These are phyloP conservation scores for Leptinotarsa undecemlineata DNA, from an alignment of 1,140 invertebrate genomes.

Conservation along the genomic window DNA sequence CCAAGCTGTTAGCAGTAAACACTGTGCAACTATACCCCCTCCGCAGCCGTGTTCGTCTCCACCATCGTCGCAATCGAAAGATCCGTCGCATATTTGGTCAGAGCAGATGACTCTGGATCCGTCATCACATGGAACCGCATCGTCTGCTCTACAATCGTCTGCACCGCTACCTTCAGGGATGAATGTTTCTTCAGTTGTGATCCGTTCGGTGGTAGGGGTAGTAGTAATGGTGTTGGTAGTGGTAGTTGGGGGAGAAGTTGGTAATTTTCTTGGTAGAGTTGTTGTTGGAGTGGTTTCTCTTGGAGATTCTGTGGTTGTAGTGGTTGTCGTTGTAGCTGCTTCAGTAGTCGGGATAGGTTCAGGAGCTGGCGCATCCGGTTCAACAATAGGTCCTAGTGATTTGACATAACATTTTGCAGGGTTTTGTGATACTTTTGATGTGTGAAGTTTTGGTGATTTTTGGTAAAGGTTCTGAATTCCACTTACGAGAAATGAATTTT, in stretches of 20 bases:
- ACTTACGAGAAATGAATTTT: no score
- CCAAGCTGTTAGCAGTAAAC: background rate
- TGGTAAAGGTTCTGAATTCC: background rate
- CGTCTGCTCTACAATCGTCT: slow-evolving; percentile 58
- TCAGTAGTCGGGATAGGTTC: background rate
- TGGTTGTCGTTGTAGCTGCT: slow-evolving; percentile 24
- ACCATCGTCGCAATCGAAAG: slow-evolving; percentile 61
- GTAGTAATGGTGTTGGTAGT: background rate
- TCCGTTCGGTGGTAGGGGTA: background rate
- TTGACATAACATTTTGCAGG: background rate
- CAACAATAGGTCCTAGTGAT: background rate
- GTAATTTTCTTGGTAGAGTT: background rate
- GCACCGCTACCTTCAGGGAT: slow-evolving; percentile 34
- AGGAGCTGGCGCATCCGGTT: background rate
- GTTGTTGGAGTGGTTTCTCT: slow-evolving; percentile 43
- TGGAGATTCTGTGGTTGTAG: slow-evolving; percentile 24
- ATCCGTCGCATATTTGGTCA: slow-evolving; percentile 63
- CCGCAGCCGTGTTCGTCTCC: slow-evolving; percentile 62
- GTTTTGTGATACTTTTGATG: background rate
- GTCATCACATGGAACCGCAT: slow-evolving; percentile 57
- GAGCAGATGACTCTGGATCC: slow-evolving; percentile 56
- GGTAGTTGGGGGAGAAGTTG: no score
- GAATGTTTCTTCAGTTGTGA: background rate
- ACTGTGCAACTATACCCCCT: slow-evolving; percentile 21
- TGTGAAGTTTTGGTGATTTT: background rate